Percentiles rank a stretch among this genome's conserved stretches.
phyloP scores from a whole-genome alignment of 2,888 invertebrate genomes.

The Caenorhabditis sp. region DNA sequence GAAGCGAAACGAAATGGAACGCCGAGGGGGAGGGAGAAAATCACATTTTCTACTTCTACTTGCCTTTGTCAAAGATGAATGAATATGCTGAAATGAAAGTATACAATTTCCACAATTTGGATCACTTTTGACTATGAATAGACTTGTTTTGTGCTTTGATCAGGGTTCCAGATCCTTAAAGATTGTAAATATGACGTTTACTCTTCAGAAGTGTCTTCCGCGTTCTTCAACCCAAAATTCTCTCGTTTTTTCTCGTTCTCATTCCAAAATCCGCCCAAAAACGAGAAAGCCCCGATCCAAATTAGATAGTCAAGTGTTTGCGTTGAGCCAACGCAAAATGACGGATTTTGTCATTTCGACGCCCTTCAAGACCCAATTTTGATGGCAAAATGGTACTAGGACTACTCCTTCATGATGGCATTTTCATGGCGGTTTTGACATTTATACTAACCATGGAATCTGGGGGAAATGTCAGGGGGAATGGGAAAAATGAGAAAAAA shows the following conservation, averaged over 20 bases:
- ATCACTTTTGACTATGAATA: neutral
- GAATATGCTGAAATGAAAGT: no score
- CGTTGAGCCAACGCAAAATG: conserved; percentile 23
- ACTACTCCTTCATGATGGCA: conserved; percentile 25
- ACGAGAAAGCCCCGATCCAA: no score
- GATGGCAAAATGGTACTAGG: conserved; percentile 27
- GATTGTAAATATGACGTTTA: neutral
- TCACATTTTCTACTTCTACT: conserved; percentile 19
- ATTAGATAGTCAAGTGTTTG: conserved; percentile 61
- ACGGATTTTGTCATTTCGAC: conserved; percentile 27
- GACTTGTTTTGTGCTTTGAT: neutral
- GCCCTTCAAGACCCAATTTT: conserved; percentile 40
- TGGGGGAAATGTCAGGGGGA: conserved; percentile 13
- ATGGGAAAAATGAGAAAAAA: neutral
- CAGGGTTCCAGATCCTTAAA: neutral
- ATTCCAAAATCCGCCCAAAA: neutral
- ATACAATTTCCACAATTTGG: neutral
- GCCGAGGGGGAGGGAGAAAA: conserved; percentile 15
- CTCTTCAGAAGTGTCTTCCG: no score
- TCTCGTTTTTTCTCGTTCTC: conserved; percentile 22
- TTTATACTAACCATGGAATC: no score
- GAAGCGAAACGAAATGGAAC: no score
- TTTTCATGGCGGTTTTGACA: conserved; percentile 32
- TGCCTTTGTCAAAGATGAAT: conserved; percentile 13
- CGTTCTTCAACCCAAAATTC: no score